phyloP scores from a whole-genome alignment of 2,113 vertebrate species.

The Podarcis muralis region DNA sequence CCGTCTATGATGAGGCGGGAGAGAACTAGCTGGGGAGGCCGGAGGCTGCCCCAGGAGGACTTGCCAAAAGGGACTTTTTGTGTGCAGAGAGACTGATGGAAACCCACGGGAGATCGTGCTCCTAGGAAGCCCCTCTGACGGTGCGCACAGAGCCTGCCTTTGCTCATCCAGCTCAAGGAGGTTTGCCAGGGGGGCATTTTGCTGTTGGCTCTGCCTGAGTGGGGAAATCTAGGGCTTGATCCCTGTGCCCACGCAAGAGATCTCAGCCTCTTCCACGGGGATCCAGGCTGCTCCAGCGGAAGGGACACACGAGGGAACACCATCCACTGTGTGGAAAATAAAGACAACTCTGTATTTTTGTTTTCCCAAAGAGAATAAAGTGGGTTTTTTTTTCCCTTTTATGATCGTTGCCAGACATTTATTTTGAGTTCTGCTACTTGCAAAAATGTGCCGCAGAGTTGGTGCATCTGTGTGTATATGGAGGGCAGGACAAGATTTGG shows the following conservation, averaged over 20 bases:
- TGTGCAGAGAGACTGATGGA: neutral
- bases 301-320: neutral
- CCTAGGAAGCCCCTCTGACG: neutral
- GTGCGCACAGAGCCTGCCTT: no score
- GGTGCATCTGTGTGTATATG: no score
- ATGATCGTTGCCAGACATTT: neutral
- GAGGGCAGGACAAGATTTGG: neutral
- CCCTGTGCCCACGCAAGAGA: no score
- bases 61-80: neutral
- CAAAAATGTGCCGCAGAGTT: neutral
- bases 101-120: neutral
- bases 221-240: neutral
- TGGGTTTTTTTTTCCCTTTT: neutral
- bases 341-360: neutral
- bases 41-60: neutral
- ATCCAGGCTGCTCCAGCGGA: no score
- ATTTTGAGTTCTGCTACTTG: neutral
- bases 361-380: neutral
- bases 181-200: neutral
- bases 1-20: slow-evolving; percentile 32
- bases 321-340: accelerated
- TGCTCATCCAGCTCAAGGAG: neutral
- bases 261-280: no score
- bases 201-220: neutral
- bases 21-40: neutral